Base-by-base conservation (phyloP, 1,140 invertebrate genomes). In the Heterodera schachtii region DNA sequence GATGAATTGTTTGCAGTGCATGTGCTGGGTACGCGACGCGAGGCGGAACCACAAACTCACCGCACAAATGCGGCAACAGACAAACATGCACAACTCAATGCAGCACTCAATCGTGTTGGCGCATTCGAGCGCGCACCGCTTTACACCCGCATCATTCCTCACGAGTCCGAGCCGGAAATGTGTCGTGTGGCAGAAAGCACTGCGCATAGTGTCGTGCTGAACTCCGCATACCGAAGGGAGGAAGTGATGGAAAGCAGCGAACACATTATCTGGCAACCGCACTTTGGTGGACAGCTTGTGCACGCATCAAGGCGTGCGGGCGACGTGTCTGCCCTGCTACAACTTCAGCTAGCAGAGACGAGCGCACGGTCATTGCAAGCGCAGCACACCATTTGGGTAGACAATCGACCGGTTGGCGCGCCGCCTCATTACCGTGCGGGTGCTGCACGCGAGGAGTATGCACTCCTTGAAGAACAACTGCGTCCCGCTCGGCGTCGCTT, bases 201-300 rank as follows among this genome's bases (percentile, higher is more conserved):
- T 44, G 84, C 84, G 5, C 73, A 86, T 71, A 75, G 70, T 5
- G 64, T 82, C 43, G 82, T 73, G 43, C n/a, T 84, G 13, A 84
- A 85, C n/a, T 79, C 69, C 11, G 66, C 21, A 9, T 84, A 86
- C 73, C 19, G 73, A 69, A 46, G 73, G 11, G 75, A 86, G 41
- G 82, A 86, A 13, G 46, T 57, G 46, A 21, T 43, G 21, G 60
- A 41, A 43, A 41, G 43, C 21, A 60, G 73, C 44, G 69, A 84
- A 5, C 71, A 57, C 44, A 84, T 78, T 5, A 21, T 41, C 19
- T 82, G 73, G 57, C 74, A 84, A 19, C 70, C 83, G 43, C 70
- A 44, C 16, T 84, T 86, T 75, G 83, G 83, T 46, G 83, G 83
- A 2, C 52, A 74, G 21, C 31, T 82, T 75, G 43, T 71, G 44